phyloP scores from a whole-genome alignment of 1,140 invertebrate genomes.

The Hormaphis cornu region DNA sequence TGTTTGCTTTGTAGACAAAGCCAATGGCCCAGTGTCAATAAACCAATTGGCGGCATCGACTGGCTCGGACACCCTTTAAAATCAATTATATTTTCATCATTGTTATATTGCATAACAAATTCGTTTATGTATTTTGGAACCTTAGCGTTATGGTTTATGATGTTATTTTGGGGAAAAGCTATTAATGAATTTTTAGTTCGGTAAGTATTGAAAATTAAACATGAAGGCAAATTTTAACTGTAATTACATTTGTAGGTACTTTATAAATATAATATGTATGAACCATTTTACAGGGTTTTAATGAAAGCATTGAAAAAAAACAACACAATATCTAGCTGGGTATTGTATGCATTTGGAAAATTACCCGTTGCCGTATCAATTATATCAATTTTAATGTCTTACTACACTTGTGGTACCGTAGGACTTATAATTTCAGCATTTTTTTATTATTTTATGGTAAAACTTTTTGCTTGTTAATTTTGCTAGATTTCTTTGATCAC shows the following conservation, averaged over 20 bases:
- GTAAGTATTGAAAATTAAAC: background rate
- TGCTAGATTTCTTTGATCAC: background rate
- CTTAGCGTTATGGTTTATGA: slow-evolving; percentile 4
- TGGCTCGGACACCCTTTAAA: slow-evolving; percentile 22
- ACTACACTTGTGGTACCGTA: slow-evolving; percentile 1
- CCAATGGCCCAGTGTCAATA: background rate
- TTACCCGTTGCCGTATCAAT: slow-evolving; percentile 13
- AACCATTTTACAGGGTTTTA: background rate
- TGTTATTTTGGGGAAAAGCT: slow-evolving; percentile 19
- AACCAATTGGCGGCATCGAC: slow-evolving; percentile 18
- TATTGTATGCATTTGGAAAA: slow-evolving; percentile 18
- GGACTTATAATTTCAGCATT: slow-evolving; percentile 22
- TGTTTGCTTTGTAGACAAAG: background rate
- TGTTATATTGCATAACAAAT: slow-evolving; percentile 16
- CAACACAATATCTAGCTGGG: background rate
- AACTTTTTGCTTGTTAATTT: no score
- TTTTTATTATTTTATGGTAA: slow-evolving; percentile 23
- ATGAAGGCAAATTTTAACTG: no score
- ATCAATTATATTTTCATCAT: background rate
- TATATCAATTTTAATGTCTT: slow-evolving; percentile 2
- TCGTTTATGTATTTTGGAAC: slow-evolving; percentile 2
- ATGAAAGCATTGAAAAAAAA: slow-evolving; percentile 13
- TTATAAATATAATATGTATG: background rate
- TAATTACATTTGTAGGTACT: no score
- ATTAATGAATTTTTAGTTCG: background rate